These are phyloP conservation scores for Lophochroa leadbeateri DNA, from an alignment of 2,113 vertebrate species.

Conservation along the genomic window DNA sequence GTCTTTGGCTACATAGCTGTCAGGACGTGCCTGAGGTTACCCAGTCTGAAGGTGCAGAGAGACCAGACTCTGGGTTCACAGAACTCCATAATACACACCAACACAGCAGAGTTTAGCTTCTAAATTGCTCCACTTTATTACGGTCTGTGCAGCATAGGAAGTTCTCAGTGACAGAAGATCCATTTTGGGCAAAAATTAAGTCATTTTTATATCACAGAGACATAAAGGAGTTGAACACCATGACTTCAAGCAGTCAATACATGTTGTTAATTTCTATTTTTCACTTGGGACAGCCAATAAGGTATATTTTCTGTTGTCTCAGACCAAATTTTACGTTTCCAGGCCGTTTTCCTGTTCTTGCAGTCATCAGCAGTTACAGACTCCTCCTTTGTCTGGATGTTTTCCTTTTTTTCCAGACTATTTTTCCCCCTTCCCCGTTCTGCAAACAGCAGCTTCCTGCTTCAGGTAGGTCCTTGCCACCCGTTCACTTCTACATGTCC, in stretches of 20 bases:
- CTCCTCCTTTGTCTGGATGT: neutral
- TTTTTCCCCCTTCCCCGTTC: neutral
- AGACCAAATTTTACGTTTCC: neutral
- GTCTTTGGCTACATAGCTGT: neutral
- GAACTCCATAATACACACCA: fast-evolving
- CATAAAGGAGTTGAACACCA: neutral
- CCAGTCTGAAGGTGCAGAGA: fast-evolving
- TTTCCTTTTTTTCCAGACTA: neutral
- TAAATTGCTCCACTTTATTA: neutral
- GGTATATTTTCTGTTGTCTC: neutral
- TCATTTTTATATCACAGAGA: neutral
- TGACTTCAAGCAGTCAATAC: neutral
- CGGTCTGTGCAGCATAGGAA: neutral
- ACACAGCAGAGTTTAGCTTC: neutral
- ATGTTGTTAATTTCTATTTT: neutral
- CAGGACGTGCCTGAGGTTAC: neutral
- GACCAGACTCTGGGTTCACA: fast-evolving
- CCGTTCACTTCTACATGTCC: neutral
- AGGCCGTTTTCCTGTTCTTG: neutral
- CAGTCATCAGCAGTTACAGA: neutral
- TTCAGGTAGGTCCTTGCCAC: neutral
- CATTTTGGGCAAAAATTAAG: neutral
- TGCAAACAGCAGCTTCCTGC: neutral
- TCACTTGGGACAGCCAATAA: neutral
- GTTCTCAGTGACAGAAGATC: neutral